Conservation (phyloP, 2,113 vertebrate genomes). For the Mastomys coucha region DNA sequence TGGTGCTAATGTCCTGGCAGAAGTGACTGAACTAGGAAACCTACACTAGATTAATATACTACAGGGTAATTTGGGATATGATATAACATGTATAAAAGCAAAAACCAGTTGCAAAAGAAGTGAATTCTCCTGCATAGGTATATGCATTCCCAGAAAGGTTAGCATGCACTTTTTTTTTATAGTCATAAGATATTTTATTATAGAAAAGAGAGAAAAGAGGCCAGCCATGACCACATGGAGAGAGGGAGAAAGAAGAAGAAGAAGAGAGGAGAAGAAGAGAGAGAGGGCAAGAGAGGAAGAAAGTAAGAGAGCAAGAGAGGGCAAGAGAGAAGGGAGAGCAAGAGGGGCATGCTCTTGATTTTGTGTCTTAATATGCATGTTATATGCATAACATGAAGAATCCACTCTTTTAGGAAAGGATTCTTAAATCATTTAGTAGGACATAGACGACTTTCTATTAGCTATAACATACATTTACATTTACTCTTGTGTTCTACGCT, state of each 20-base stretch:
- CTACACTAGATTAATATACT: not conserved
- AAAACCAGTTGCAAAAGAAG: not conserved
- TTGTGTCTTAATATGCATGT: not conserved
- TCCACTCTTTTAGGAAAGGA: conserved; percentile 34
- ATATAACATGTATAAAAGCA: not conserved
- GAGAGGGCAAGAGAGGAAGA: no score
- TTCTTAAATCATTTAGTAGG: not conserved
- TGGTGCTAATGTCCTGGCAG: not conserved
- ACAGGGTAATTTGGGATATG: not conserved
- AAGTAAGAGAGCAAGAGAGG: no score
- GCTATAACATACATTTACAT: not conserved
- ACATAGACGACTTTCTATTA: not conserved
- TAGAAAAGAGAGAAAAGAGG: no score
- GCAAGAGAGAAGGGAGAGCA: no score
- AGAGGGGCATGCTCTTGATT: not conserved
- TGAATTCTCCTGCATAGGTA: not conserved
- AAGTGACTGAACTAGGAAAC: not conserved
- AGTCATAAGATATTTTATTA: no score
- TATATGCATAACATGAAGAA: not conserved
- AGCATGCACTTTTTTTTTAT: no score
- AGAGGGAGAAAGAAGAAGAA: no score
- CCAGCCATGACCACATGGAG: no score
- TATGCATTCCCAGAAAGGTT: not conserved
- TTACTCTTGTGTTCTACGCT: not conserved
- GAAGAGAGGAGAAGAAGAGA: no score